Evolutionary conservation across 2,888 invertebrate species (phyloP).

Genomic region (Drosophila macrospina): DNA sequence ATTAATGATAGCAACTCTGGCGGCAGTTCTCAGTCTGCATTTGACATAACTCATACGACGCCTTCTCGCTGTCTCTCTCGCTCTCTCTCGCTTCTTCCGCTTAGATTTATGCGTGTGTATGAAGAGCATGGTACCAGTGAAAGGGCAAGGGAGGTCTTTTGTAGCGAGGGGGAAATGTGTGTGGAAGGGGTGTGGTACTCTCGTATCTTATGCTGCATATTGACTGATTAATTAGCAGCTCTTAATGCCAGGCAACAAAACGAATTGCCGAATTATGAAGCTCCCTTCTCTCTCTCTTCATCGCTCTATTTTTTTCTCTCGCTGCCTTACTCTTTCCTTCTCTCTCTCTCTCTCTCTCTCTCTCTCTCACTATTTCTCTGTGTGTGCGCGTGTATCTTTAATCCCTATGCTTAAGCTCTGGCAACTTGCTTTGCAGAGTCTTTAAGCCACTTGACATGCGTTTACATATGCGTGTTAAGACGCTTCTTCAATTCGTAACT

Average conservation of each 20-base stretch:
- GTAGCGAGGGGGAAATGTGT: not conserved
- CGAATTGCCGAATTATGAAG: slow-evolving; percentile 68
- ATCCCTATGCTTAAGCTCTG: slow-evolving; percentile 1
- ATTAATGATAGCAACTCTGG: slow-evolving; percentile 69
- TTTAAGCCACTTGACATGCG: slow-evolving; percentile 57
- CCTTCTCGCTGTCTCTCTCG: slow-evolving; percentile 57
- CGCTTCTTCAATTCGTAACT: not conserved
- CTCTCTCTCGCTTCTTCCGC: not conserved
- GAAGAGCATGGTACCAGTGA: not conserved
- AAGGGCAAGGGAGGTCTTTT: not conserved
- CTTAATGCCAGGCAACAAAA: slow-evolving; percentile 57
- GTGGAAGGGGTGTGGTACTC: not conserved
- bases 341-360: not conserved
- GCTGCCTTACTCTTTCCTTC: not conserved
- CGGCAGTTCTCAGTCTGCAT: slow-evolving; percentile 64
- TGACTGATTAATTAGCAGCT: slow-evolving; percentile 71
- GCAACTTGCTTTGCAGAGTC: slow-evolving; percentile 1
- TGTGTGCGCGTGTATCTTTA: slow-evolving; percentile 8
- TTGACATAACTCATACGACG: slow-evolving; percentile 74
- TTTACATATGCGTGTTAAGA: slow-evolving; percentile 56
- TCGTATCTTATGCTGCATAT: slow-evolving; percentile 34
- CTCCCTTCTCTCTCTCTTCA: slow-evolving; percentile 9
- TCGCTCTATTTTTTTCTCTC: not conserved
- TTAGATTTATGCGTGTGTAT: slow-evolving; percentile 31
- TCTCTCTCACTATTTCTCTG: too few relatives aligned